Conservation (phyloP, 2,113 vertebrate species). For the Clinocottus analis region DNA sequence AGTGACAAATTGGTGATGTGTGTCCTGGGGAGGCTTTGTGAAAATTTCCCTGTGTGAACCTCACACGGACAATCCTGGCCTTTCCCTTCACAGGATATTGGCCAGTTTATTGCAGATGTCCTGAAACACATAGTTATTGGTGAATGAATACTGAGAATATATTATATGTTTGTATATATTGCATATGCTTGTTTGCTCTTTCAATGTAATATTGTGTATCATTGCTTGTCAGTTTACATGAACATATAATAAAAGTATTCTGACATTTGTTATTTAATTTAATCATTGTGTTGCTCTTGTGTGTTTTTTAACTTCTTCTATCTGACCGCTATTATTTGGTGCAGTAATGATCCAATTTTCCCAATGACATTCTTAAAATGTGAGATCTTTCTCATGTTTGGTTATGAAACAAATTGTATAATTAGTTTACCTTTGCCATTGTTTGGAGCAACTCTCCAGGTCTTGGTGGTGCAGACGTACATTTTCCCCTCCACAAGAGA, state of each 20-base stretch:
- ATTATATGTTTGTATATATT: neutral
- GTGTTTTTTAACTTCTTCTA: neutral
- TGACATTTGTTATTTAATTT: neutral
- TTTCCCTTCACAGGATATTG: conserved; percentile 45
- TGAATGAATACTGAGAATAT: conserved; percentile 1
- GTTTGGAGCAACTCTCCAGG: conserved; percentile 20
- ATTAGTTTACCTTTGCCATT: conserved; percentile 44
- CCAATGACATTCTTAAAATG: neutral
- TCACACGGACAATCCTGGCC: conserved; percentile 31
- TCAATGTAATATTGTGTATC: neutral
- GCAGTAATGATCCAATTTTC: neutral
- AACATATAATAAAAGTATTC: neutral
- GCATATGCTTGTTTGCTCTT: neutral
- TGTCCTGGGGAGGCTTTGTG: conserved; percentile 25
- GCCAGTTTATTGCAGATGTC: conserved; percentile 23
- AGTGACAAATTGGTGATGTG: conserved; percentile 22
- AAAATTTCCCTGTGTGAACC: conserved; percentile 5
- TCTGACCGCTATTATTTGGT: neutral
- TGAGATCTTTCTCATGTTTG: neutral
- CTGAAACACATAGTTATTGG: conserved; percentile 60
- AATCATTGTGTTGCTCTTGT: neutral
- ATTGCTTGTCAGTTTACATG: neutral
- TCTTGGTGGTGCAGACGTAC: neutral
- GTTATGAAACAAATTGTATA: neutral
- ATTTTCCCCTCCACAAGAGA: neutral